Evolutionary conservation across 2,888 invertebrate genomes (phyloP), one percentile per base, ranked within the genome.

Genomic region (Stratiomys singularior): DNA sequence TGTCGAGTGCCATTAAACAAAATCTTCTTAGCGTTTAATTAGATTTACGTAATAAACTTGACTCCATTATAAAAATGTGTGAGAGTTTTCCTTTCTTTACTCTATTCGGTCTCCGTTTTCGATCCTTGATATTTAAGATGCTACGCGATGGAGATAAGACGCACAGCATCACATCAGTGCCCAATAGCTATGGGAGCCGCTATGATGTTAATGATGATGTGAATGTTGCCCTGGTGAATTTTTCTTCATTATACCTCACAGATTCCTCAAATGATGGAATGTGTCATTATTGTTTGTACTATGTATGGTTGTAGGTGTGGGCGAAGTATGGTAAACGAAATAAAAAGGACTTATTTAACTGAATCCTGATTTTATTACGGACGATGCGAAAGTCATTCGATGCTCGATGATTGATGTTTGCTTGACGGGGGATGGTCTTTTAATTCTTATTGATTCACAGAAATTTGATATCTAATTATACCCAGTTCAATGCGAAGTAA

Each of bases 21-120:
- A 74, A 74, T 74, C 74, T 74, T 37, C 74, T 74, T 74, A 74
- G 27, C 60, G 60, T 74, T 74, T 74, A 74, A 74, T 74, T 74
- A 74, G 58, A 60, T 74, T 74, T 74, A 58, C 58, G 74, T 74
- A 74, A 74, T 74, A 74, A 74, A 74, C 58, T 74, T 21, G 60
- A 30, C 74, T 74, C 58, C 37, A 74, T 74, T 37, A 74, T 60
- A 74, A 74, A 74, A 74, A 30, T 74, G 74, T 60, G 74, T 74
- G 74, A 60, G n/a, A 37, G 37, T 46, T 21, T 30, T 21, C 47
- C 69, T 46, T 47, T 21, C 11, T 37, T 37, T 37, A 9, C 66
- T 37, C 66, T 7, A 52, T 52, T 15, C 52, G 7, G 13, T 15
- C n/a, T 15, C 15, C 9, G 9, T 25, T 7, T 11, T 13, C 60